A percentile compares a stretch with the other conserved stretches of the same genome.
phyloP scores from a whole-genome alignment of 92 coral and sea anemone species.

The Pocillopora meandrina region DNA sequence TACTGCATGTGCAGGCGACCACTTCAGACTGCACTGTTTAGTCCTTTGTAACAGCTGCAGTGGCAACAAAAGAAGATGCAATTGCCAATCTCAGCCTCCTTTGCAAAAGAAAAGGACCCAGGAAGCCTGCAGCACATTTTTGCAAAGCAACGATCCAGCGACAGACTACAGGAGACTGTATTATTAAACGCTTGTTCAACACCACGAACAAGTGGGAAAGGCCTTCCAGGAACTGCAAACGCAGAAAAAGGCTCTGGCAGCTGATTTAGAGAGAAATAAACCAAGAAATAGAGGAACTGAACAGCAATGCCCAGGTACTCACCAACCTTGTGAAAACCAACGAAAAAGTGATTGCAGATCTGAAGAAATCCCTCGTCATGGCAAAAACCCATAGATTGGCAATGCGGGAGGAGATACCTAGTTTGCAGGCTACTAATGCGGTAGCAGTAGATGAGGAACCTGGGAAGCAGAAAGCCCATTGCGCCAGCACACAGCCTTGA shows the following conservation, averaged over 20 bases:
- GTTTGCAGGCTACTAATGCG: slow-evolving; percentile 11
- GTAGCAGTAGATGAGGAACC: slow-evolving; percentile 23
- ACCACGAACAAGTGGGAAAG: background rate
- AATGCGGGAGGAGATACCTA: background rate
- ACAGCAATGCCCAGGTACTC: slow-evolving; percentile 20
- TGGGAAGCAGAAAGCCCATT: background rate
- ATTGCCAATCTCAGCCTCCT: background rate
- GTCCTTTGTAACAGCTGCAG: background rate
- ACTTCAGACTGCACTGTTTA: background rate
- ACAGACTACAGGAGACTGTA: background rate
- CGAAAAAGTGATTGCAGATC: background rate
- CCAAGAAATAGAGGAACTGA: slow-evolving; percentile 9
- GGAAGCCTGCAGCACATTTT: background rate
- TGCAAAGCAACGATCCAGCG: background rate
- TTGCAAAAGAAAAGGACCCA: background rate
- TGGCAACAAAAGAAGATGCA: background rate
- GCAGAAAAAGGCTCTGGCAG: no score
- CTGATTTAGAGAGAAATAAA: background rate
- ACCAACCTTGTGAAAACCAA: background rate
- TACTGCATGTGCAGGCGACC: background rate
- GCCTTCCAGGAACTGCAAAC: no score
- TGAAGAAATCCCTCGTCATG: background rate
- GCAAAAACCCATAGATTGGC: no score
- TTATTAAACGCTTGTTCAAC: background rate
- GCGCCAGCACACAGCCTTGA: background rate